Base-by-base conservation (phyloP, 2,113 vertebrate species). In the Heterotis niloticus region DNA sequence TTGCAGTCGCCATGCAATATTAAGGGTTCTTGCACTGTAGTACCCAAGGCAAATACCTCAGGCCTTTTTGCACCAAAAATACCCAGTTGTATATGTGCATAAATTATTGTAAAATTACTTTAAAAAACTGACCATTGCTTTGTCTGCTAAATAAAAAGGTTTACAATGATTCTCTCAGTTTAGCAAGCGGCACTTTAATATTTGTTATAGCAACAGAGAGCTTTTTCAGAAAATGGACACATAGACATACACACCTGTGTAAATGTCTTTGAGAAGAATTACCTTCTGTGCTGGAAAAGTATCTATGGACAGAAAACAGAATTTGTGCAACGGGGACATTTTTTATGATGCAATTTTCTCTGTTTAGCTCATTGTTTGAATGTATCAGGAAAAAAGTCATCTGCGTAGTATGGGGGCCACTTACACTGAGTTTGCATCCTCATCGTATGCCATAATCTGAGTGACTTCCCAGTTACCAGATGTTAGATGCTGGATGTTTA, bases 391-490 rank as follows among this genome's bases (percentile, higher is more conserved):
- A 17, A 44, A 11, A 60, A 20, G n/a, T 11, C 34, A 17, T 24
- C n/a, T 20, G 16, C 20, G n/a, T 5, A 0, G 18, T 7, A n/a
- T 5, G 18, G 5, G 3, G 70, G n/a, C 9, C 12, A 74, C 90
- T 88, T 73, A 92, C 92, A 91, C 57, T 5, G 77, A 81, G 34
- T 85, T 78, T 16, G 54, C 56, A 29, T 1, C 81, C 79, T 93
- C 84, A 16, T 91, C 90, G 10, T 87, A 90, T 4, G 81, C 84
- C 75, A 90, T 77, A 51, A 91, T 86, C 0, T 82, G 78, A 68
- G 87, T 82, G 18, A 92, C 91, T 12, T 93, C 91, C 92, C 92
- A 93, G 84, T 82, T 89, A 51, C 92, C 91, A 4, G 92, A 93
- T 65, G 90, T 92, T 81, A 93, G 83, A 79, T 89, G 89, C 0